These are phyloP conservation scores for Diarsia rubi DNA, from an alignment of 2,888 invertebrate genomes.

Conservation along the genomic window DNA sequence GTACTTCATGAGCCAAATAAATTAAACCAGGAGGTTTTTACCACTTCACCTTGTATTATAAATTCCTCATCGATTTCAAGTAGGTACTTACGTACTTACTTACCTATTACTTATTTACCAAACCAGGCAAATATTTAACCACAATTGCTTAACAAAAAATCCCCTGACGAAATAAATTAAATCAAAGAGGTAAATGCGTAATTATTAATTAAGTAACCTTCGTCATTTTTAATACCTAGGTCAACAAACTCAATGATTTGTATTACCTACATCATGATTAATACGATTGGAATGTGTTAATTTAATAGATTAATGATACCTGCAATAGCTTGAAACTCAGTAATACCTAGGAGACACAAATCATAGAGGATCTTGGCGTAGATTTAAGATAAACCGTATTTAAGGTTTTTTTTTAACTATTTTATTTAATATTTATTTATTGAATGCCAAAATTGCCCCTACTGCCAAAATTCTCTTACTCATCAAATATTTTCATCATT, in stretches of 20 bases:
- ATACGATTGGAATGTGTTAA: no score
- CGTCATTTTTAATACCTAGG: background rate
- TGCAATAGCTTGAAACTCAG: no score
- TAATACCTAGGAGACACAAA: no score
- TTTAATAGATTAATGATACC: no score
- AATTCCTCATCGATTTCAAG: constrained; percentile 20
- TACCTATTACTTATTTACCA: background rate
- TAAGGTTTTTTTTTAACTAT: no score
- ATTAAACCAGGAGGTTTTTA: background rate
- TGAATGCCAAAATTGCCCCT: no score
- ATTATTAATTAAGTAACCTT: no score
- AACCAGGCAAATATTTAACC: constrained; percentile 25
- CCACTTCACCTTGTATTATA: background rate
- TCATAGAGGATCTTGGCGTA: no score
- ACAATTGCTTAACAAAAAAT: constrained; percentile 10
- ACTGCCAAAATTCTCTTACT: background rate
- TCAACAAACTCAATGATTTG: background rate
- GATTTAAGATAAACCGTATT: no score
- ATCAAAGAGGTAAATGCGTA: background rate
- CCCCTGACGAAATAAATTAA: background rate
- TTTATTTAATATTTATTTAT: no score
- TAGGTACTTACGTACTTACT: background rate
- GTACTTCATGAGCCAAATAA: background rate
- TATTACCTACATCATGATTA: no score
- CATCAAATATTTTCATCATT: background rate